A percentile compares a stretch with the other conserved stretches of the same genome.
These are phyloP conservation scores for Operophtera brumata DNA, from an alignment of 2,888 invertebrate genomes.

Conservation along the genomic window DNA sequence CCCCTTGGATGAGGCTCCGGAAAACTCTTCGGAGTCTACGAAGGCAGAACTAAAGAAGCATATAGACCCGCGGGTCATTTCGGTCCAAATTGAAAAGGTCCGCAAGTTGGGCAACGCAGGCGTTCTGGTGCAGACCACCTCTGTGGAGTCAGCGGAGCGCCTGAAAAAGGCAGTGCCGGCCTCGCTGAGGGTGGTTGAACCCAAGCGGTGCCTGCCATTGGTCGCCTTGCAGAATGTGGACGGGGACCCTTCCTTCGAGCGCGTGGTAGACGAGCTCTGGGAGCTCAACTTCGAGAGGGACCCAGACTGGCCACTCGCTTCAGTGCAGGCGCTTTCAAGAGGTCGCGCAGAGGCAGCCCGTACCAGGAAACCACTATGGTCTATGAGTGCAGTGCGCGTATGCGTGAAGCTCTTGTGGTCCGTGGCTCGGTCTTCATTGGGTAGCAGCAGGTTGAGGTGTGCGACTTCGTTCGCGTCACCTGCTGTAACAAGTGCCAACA, in stretches of 20 bases:
- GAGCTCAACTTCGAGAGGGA: not conserved
- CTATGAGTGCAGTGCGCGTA: not conserved
- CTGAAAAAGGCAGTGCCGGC: conserved; percentile 10
- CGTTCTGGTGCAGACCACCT: not conserved
- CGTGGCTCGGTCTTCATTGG: conserved; percentile 1
- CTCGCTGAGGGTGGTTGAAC: conserved; percentile 8
- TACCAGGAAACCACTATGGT: conserved; percentile 14
- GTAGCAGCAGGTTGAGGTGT: conserved; percentile 6
- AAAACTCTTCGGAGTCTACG: not conserved
- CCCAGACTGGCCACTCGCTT: not conserved
- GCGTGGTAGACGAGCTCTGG: not conserved
- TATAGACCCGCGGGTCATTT: not conserved
- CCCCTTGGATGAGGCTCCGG: not conserved
- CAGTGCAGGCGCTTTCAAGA: not conserved
- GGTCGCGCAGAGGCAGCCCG: not conserved
- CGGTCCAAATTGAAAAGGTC: not conserved
- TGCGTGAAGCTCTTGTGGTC: not conserved
- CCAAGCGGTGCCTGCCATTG: too few species aligned
- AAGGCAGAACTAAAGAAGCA: conserved; percentile 2
- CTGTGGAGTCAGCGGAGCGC: conserved; percentile 1
- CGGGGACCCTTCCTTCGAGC: conserved; percentile 7
- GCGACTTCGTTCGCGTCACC: conserved; percentile 13
- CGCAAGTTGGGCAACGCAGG: conserved; percentile 4
- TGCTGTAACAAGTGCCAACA: conserved; percentile 42
- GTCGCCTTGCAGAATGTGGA: not conserved